phyloP scores from a whole-genome alignment of 2,113 vertebrate species.

The Scomber colias region DNA sequence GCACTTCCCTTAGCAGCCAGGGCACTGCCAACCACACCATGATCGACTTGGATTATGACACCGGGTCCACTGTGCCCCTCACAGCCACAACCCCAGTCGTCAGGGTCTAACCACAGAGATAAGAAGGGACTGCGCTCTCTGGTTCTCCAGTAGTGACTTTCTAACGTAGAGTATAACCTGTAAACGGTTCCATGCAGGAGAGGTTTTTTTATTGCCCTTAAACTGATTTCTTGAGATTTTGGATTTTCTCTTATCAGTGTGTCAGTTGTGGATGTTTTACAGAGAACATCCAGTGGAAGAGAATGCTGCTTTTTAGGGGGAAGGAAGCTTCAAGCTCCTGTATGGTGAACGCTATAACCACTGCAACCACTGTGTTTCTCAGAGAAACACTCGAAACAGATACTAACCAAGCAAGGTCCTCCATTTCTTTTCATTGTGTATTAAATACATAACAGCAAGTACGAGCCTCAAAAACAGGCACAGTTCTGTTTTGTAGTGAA shows the following conservation, averaged over 20 bases:
- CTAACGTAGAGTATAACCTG: conserved; percentile 38
- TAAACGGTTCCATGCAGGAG: conserved; percentile 3
- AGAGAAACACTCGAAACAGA: conserved; percentile 43
- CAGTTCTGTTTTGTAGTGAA: conserved; percentile 52
- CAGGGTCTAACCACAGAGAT: conserved; percentile 75
- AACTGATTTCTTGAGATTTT: not conserved
- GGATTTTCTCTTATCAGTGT: conserved; percentile 13
- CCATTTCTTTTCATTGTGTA: conserved; percentile 50
- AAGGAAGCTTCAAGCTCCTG: conserved; percentile 12
- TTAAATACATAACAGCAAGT: conserved; percentile 55
- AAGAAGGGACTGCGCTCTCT: conserved; percentile 35
- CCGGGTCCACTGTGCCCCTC: conserved; percentile 88
- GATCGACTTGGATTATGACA: conserved; percentile 89
- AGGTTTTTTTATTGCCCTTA: conserved; percentile 4
- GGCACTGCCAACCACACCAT: conserved; percentile 82
- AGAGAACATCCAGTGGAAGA: conserved; percentile 1
- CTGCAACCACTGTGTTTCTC: conserved; percentile 53
- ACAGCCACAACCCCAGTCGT: conserved; percentile 83
- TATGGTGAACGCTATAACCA: conserved; percentile 62
- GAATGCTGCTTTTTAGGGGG: conserved; percentile 29
- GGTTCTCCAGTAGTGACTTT: conserved; percentile 40
- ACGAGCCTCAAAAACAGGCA: conserved; percentile 53
- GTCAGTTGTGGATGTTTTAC: conserved; percentile 11
- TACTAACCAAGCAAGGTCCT: conserved; percentile 51
- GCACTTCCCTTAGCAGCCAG: conserved; percentile 86